Conservation (phyloP, 1,140 invertebrate genomes). For the Drosophila paulistorum region DNA sequence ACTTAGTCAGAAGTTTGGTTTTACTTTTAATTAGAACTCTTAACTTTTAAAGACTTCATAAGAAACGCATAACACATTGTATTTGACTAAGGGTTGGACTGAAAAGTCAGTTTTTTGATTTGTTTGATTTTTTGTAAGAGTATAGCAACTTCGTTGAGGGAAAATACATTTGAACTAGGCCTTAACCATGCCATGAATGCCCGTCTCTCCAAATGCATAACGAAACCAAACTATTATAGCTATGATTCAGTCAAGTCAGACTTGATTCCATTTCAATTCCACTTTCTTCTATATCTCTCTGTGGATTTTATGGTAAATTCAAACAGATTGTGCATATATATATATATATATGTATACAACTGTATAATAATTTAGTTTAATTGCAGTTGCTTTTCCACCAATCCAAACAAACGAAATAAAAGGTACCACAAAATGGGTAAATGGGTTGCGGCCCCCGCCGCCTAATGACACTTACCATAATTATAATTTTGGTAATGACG, state of each 20-base stretch:
- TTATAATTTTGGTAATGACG: slow-evolving; percentile 82
- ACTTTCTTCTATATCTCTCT: neutral
- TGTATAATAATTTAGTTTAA: neutral
- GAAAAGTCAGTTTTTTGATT: too few species aligned
- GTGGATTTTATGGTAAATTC: neutral
- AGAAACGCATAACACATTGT: too few species aligned
- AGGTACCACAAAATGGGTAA: slow-evolving; percentile 42
- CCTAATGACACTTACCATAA: slow-evolving; percentile 80
- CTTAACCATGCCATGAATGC: neutral
- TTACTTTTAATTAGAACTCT: too few species aligned
- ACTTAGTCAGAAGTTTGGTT: too few species aligned
- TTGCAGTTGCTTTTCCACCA: slow-evolving; percentile 8
- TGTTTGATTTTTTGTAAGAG: neutral
- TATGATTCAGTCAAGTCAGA: neutral
- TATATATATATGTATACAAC: neutral
- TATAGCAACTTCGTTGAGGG: neutral
- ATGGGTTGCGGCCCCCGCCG: slow-evolving; percentile 56
- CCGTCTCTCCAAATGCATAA: neutral
- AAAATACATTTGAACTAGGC: neutral
- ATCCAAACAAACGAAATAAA: slow-evolving; percentile 45
- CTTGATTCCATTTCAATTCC: neutral
- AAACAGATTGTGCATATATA: neutral
- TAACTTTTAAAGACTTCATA: too few species aligned
- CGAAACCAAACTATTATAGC: neutral
- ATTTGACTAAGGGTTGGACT: too few species aligned